Evolutionary conservation across 2,113 vertebrate species (phyloP).

Genomic region (Malurus elegans): DNA sequence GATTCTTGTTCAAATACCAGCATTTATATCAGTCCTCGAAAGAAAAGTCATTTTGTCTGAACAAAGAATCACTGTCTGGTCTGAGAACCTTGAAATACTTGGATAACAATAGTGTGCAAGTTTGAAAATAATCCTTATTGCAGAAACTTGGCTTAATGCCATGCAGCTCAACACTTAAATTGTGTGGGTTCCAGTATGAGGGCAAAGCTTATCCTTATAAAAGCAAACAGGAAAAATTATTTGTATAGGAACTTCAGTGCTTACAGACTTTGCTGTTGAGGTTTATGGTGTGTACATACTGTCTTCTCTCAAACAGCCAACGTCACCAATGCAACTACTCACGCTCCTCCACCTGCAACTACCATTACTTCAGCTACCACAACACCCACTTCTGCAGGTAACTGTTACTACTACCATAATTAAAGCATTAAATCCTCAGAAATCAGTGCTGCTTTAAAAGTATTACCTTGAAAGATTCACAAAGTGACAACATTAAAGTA

Average conservation of each 20-base stretch:
- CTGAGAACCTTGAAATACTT: not conserved
- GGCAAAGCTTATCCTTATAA: not conserved
- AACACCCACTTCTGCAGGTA: conserved; percentile 42
- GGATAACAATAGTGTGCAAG: not conserved
- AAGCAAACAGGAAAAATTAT: not conserved
- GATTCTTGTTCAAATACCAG: not conserved
- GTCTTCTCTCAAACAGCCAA: conserved; percentile 54
- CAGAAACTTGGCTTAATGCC: not conserved
- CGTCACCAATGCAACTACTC: not conserved
- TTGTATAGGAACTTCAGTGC: not conserved
- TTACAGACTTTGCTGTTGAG: not conserved
- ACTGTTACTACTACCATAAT: not conserved
- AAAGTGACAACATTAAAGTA: not conserved
- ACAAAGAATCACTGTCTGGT: not conserved
- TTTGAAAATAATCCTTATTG: not conserved
- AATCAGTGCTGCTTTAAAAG: not conserved
- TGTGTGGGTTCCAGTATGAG: not conserved
- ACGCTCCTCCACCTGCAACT: not conserved
- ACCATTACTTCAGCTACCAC: not conserved
- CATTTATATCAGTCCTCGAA: not conserved
- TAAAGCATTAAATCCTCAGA: not conserved
- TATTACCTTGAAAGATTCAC: not conserved
- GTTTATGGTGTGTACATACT: not conserved
- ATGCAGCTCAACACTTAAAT: not conserved
- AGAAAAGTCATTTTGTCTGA: not conserved